Base-by-base conservation (phyloP, 2,888 invertebrate genomes). In the Chloromyia formosa region DNA sequence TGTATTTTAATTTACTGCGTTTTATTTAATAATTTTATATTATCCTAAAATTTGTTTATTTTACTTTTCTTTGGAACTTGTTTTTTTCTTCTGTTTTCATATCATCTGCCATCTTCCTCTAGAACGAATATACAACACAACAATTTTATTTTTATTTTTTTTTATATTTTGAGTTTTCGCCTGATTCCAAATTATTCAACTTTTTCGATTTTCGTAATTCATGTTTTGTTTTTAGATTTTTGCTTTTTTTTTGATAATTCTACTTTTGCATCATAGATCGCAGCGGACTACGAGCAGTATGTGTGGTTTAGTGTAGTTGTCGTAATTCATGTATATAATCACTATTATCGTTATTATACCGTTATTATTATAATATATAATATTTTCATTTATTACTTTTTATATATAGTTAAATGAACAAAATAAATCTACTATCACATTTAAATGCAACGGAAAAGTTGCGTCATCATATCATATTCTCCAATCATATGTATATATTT, bases 401-500 rank as follows among this genome's bases (percentile, higher is more conserved):
- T 64, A 49, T 49, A 75, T 22, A 75, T 75, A 60, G 58, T 58
- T 73, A 66, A 73, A 61, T 74, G 74, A 74, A 74, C 74, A 74
- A 74, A 77, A 78, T 76, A 78, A 79, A 77, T 77, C 78, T 78
- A 78, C 77, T 78, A 78, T 78, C 78, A 78, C 78, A 78, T 78
- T 78, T 78, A 78, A 78, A 78, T 77, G 78, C 78, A 78, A 78
- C 78, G 64, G 76, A 77, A 77, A 75, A 69, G 78, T 78, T 79
- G 77, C 78, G 73, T 74, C 74, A 49, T 62, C 73, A 74, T 71
- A 68, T 74, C 27, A 35, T 35, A 35, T 35, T 35, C 27, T 35
- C 27, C 27, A 35, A 35, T 35, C 2, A 35, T 35, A 35, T 35
- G 7, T 35, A 62, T 74, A 74, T 68, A 23, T n/a, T 68, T 74